Percentiles rank a stretch among this genome's conserved stretches.
phyloP scores from a whole-genome alignment of 1,140 invertebrate species.

The Drosophila kohkoa region DNA sequence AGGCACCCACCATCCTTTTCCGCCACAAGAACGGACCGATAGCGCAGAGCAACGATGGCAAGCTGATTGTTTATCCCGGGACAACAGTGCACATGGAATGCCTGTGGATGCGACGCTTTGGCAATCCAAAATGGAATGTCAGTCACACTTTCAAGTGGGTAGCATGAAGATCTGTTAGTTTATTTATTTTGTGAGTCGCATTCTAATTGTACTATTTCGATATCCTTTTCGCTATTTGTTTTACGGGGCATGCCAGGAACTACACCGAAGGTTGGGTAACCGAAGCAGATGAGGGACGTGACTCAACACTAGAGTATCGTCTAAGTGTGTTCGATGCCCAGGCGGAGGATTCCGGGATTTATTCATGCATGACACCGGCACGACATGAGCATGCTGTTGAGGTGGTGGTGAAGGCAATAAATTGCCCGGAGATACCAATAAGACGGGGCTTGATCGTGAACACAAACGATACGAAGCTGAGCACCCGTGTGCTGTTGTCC shows the following conservation, averaged over 20 bases:
- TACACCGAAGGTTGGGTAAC: slow-evolving; percentile 94
- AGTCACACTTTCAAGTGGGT: slow-evolving; percentile 88
- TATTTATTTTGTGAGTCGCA: too few species aligned
- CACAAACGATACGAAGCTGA: slow-evolving; percentile 90
- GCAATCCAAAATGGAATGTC: slow-evolving; percentile 93
- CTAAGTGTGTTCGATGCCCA: slow-evolving; percentile 92
- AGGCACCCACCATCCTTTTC: slow-evolving; percentile 93
- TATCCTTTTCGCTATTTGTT: background rate
- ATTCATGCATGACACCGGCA: slow-evolving; percentile 93
- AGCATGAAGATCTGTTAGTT: background rate
- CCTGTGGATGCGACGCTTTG: slow-evolving; percentile 93
- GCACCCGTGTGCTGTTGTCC: slow-evolving; percentile 90
- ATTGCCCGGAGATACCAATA: slow-evolving; percentile 89
- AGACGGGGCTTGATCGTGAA: slow-evolving; percentile 90
- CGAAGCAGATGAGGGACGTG: slow-evolving; percentile 91
- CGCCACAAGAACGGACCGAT: slow-evolving; percentile 92
- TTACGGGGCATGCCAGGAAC: slow-evolving; percentile 85
- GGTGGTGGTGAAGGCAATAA: slow-evolving; percentile 92
- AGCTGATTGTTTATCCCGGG: slow-evolving; percentile 93
- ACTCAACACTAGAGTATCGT: slow-evolving; percentile 92
- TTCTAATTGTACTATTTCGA: background rate
- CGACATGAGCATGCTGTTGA: slow-evolving; percentile 92
- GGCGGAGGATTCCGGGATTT: slow-evolving; percentile 92
- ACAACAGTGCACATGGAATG: slow-evolving; percentile 95
- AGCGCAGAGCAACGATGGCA: slow-evolving; percentile 94